A percentile compares a stretch with the other conserved stretches of the same genome.
Evolutionary conservation across 2,888 invertebrate genomes (phyloP).

Genomic region (Cremastobaeus sp.): DNA sequence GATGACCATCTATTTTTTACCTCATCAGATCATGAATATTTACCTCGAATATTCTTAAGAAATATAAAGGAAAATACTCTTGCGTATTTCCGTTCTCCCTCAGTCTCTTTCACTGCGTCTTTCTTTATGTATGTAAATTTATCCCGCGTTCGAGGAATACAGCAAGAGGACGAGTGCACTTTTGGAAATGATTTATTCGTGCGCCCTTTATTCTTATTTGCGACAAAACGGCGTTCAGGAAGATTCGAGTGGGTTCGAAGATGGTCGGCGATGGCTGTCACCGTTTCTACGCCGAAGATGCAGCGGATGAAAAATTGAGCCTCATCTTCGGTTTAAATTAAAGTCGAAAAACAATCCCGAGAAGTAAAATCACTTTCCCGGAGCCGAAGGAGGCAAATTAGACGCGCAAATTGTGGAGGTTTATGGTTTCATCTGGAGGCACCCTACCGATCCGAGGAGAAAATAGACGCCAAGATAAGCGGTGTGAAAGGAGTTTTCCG

Average conservation of each 20-base stretch:
- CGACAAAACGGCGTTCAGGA: conserved; percentile 1
- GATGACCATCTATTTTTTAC: too few species aligned
- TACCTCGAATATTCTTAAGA: conserved; percentile 20
- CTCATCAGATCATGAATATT: conserved; percentile 17
- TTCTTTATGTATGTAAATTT: too few species aligned
- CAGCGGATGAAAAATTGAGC: not conserved
- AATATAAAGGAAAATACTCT: conserved; percentile 24
- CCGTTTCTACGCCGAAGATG: too few species aligned
- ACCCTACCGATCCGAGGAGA: conserved; percentile 20
- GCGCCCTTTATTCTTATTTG: conserved; percentile 23
- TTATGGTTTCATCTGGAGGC: conserved; percentile 33
- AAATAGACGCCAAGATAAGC: conserved; percentile 7
- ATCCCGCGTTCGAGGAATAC: conserved; percentile 25
- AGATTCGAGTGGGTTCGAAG: conserved; percentile 6
- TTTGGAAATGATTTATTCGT: conserved; percentile 41
- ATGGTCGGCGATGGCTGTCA: not conserved
- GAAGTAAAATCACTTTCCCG: conserved; percentile 17
- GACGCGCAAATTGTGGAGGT: conserved; percentile 29
- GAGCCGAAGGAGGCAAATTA: conserved; percentile 29
- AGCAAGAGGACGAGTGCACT: conserved; percentile 26
- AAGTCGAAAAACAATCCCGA: conserved; percentile 27
- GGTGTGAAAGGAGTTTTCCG: conserved; percentile 7
- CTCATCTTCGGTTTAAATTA: conserved; percentile 22
- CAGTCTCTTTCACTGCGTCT: not conserved
- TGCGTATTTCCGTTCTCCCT: not conserved